Evolutionary conservation across 1,140 invertebrate species (phyloP).

Genomic region (Drosophila subpulchrella): DNA sequence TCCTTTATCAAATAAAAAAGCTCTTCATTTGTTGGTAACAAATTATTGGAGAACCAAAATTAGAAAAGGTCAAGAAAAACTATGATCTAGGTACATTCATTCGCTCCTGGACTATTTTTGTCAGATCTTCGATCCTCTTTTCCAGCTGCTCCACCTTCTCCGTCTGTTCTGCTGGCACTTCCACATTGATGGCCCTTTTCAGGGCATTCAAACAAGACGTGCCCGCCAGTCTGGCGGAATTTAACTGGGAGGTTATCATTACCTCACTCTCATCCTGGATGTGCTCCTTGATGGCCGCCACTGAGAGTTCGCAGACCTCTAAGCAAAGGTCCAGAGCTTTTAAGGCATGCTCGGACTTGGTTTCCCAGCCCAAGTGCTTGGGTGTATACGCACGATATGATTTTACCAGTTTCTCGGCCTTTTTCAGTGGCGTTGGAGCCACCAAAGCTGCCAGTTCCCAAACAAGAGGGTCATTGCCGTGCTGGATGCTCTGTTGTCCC

Average conservation of each 20-base stretch:
- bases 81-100: slow-evolving; percentile 40
- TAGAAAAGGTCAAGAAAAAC: not conserved
- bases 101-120: slow-evolving; percentile 55
- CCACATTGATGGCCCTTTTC: slow-evolving; percentile 54
- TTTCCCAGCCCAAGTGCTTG: slow-evolving; percentile 87
- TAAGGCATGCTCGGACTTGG: slow-evolving; percentile 84
- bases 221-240: slow-evolving; percentile 87
- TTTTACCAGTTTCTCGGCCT: slow-evolving; percentile 87
- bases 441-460: slow-evolving; percentile 93
- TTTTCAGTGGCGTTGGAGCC: slow-evolving; percentile 87
- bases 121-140: slow-evolving; percentile 40
- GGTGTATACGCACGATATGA: slow-evolving; percentile 87
- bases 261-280: slow-evolving; percentile 52
- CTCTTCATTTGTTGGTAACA: not conserved
- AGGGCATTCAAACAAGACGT: slow-evolving; percentile 84
- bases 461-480: slow-evolving; percentile 89
- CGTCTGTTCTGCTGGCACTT: slow-evolving; percentile 51
- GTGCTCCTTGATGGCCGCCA: slow-evolving; percentile 72
- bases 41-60: not conserved
- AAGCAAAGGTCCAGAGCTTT: slow-evolving; percentile 85
- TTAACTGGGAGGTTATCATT: slow-evolving; percentile 86
- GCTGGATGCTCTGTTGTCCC: slow-evolving; percentile 90
- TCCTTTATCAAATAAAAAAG: not conserved
- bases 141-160: slow-evolving; percentile 48
- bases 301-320: slow-evolving; percentile 84